A percentile compares a stretch with the other conserved stretches of the same genome.
Evolutionary conservation across 2,797 vertebrate genomes (phyloP).

Genomic region (Callimico goeldii): DNA sequence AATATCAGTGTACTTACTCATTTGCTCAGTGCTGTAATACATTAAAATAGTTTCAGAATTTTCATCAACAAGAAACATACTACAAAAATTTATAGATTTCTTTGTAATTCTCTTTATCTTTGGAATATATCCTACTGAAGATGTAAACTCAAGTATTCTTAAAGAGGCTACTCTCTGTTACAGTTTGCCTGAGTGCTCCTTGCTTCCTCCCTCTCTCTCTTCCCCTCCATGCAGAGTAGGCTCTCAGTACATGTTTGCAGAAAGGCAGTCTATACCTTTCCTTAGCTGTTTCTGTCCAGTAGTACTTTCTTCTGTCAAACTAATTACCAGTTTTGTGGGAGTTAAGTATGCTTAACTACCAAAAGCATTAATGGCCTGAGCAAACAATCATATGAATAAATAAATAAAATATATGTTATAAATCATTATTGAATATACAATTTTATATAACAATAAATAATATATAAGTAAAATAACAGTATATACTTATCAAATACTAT

Average conservation of each 20-base stretch:
- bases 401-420: background rate
- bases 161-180: background rate
- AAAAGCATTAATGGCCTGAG: conserved; percentile 2
- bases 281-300: background rate
- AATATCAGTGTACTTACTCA: background rate
- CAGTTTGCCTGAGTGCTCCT: background rate
- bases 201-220: background rate
- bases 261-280: background rate
- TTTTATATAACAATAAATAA: background rate
- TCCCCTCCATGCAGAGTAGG: background rate
- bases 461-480: background rate
- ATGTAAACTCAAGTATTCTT: background rate
- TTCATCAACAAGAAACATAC: background rate
- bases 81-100: background rate
- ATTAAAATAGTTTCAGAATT: background rate
- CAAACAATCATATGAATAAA: background rate
- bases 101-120: background rate
- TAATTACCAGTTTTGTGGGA: background rate
- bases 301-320: background rate
- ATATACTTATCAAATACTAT: background rate
- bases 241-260: background rate
- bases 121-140: background rate
- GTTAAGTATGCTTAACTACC: background rate
- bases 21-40: background rate
- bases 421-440: background rate